Evolutionary conservation across 1,140 invertebrate species (phyloP).

Genomic region (Lordiphosa stackelbergi): DNA sequence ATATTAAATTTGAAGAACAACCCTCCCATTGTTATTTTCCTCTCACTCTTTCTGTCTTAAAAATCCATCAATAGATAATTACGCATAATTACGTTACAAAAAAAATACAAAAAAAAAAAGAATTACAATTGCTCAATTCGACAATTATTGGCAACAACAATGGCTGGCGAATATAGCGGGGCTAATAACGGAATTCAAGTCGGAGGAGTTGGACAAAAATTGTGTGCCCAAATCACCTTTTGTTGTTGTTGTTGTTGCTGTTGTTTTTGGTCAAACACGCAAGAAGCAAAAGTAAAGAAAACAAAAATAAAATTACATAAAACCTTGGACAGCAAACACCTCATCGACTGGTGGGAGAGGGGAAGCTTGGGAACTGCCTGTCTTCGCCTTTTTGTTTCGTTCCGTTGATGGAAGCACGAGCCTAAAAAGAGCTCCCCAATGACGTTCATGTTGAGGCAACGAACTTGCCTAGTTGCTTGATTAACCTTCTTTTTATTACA

Average conservation of each 20-base stretch:
- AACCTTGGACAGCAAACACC: slow-evolving; percentile 41
- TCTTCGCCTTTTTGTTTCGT: slow-evolving; percentile 34
- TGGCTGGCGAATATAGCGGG: neutral
- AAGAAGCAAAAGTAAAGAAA: slow-evolving; percentile 56
- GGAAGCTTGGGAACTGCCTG: slow-evolving; percentile 45
- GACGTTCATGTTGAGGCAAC: slow-evolving; percentile 4
- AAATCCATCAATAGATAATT: slow-evolving; percentile 6
- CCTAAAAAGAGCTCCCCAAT: too few species aligned
- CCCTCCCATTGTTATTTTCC: too few species aligned
- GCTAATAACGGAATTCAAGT: slow-evolving; percentile 19
- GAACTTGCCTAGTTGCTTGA: slow-evolving; percentile 55
- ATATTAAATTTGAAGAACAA: too few species aligned
- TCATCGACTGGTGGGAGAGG: neutral
- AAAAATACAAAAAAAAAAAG: neutral
- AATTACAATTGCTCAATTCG: slow-evolving; percentile 15
- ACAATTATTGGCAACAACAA: slow-evolving; percentile 4
- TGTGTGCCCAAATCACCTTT: too few species aligned
- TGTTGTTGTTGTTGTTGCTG: neutral
- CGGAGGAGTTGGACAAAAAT: slow-evolving; percentile 26
- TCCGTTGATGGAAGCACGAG: slow-evolving; percentile 31
- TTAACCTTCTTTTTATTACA: slow-evolving; percentile 66
- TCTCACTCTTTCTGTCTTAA: too few species aligned
- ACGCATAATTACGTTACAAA: neutral
- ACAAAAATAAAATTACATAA: slow-evolving; percentile 63
- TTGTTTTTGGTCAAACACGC: slow-evolving; percentile 52